These are phyloP conservation scores for Sympetrum striolatum DNA, from an alignment of 2,888 invertebrate genomes.

Conservation along the genomic window DNA sequence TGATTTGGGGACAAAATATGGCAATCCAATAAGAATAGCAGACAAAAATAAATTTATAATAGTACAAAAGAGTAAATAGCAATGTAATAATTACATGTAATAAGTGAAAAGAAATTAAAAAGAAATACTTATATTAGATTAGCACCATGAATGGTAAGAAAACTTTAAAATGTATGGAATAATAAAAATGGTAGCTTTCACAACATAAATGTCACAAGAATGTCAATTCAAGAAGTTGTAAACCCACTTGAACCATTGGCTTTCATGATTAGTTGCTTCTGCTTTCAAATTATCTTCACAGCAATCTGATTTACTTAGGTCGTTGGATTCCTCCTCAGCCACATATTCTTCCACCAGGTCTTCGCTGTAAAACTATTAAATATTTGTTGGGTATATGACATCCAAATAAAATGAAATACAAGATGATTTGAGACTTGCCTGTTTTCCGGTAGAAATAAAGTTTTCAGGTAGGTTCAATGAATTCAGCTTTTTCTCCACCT, in stretches of 20 bases:
- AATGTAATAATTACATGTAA: no score
- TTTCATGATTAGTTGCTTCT: not conserved
- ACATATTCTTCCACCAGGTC: constrained; percentile 6
- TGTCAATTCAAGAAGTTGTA: not conserved
- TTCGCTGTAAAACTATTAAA: not conserved
- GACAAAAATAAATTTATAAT: no score
- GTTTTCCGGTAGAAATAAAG: not conserved
- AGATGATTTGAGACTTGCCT: not conserved
- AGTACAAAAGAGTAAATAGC: no score
- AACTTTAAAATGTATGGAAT: no score
- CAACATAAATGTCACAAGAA: not conserved
- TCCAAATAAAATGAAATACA: not conserved
- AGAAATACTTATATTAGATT: no score
- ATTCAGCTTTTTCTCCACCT: not conserved
- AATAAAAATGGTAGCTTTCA: no score
- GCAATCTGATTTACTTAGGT: not conserved
- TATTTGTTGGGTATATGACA: not conserved
- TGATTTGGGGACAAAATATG: no score
- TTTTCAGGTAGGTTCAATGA: not conserved
- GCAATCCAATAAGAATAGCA: no score
- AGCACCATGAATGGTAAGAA: no score
- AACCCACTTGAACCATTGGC: constrained; percentile 6
- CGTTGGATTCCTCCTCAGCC: not conserved
- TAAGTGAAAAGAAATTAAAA: no score
- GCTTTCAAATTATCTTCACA: not conserved